Base-by-base conservation (phyloP, 2,797 vertebrate species). In the Artibeus lituratus region DNA sequence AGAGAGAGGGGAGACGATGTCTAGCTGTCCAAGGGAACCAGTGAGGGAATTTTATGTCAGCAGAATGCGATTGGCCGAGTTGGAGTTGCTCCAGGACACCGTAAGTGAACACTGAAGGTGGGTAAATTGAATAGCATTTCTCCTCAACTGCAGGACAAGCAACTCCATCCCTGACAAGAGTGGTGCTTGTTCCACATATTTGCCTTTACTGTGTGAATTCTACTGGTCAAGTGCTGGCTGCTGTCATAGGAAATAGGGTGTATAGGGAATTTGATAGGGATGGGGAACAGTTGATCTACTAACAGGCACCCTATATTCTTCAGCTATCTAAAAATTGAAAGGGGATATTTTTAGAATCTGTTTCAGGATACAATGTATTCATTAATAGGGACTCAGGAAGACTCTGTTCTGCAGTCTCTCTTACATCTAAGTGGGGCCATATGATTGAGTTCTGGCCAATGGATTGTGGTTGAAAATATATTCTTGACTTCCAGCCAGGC, bases 1-100 rank as follows among this genome's bases (percentile, higher is more conserved):
- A 92, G 70, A 92, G 29, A 91, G 70, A 92, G 92, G 59, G 82
- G 76, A 92, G 91, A 94, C 81, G 82, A 93, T 95, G 93, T 35
- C 51, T 62, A 94, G 49, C 80, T 91, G 87, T 94, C 87, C 0
- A 1, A 92, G 65, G 78, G 95, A 97, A 94, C 89, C 92, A 96
- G 82, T 83, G 53, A 84, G 91, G 94, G 87, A 86, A 96, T 92
- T 96, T 96, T 59, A 96, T 78, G 95, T 88, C 93, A 84, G 94
- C 82, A 95, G 94, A 97, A 94, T 95, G 96, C 69, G 96, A 95
- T 97, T 96, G 97, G 73, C 88, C 91, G 93, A 81, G 42, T 93
- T 97, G 96, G 94, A 96, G 90, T 42, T 86, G 73, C 69, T 96
- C 96, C 94, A 95, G 90, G 90, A 96, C 87, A 87, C 95, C 78